Evolutionary conservation across 2,888 invertebrate genomes (phyloP), one percentile per base, ranked within the genome.

Genomic region (Sphaeridia pumilis): DNA sequence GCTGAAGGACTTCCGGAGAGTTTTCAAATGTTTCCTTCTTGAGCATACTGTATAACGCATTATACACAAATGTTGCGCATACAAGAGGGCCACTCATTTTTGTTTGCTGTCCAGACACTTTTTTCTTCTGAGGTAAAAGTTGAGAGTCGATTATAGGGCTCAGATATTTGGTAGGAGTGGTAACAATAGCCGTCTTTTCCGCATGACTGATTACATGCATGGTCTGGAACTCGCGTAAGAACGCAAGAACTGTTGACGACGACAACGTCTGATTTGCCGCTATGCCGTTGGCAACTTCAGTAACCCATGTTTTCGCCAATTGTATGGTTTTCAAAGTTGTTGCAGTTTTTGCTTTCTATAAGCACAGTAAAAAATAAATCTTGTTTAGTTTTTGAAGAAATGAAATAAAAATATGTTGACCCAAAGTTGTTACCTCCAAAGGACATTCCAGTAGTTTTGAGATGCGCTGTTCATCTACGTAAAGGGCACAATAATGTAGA

Each of bases 211-310:
- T 5, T 12, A 17, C 38, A 38, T 46, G 20, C 2, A 17, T 41
- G 5, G 27, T 41, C 24, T 45, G 2, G 21, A 26, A 20, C 3
- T 14, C 5, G n/a, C 17, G 20, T 2, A 52, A 14, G 24, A 52
- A 52, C 2, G 25, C 4, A 4, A 52, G 35, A 5, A 52, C 7
- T 1, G 26, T 46, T 2, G 14, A 10, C 2, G 51, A 14, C 4
- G 25, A 12, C 21, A 52, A 2, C 4, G 14, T 21, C 10, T 20
- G 7, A n/a, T 45, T 46, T 31, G 17, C 27, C 3, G 44, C 36
- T 7, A 52, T 36, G 1, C 51, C 51, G 20, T 52, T 52, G 3
- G 46, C 34, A 10, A 46, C 36, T 52, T 52, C 51, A 20, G 46
- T 25, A 27, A 52, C 46, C 51, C 51, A 52, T 5, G 21, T 22